Evolutionary conservation across 2,888 invertebrate species (phyloP), one percentile per base, ranked within the genome.

Genomic region (Callyntrura guangdongensis): DNA sequence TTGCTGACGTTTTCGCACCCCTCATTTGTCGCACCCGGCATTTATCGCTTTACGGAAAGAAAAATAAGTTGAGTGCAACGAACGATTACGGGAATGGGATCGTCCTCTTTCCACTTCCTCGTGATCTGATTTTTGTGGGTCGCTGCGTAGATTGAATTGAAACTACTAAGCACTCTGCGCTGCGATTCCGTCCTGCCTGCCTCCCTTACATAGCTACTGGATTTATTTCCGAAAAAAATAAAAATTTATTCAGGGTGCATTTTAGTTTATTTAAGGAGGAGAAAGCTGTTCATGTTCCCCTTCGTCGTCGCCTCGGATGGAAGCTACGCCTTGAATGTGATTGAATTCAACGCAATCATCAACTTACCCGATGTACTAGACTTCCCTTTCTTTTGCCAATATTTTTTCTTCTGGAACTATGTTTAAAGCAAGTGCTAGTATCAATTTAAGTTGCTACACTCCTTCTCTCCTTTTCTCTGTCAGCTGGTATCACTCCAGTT

Each of bases 101-200:
- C 72, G 45, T 45, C 72, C 45, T 72, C 72, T 47, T 72, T 72
- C 47, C 47, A 11, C 47, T 72, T 72, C 47, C 14, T 45, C 45
- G n/a, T 72, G 72, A 72, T 72, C 72, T 72, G 72, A 72, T 72
- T 72, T 72, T 72, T 72, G 72, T 47, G 72, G 72, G 72, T 72
- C 72, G 72, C 47, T 20, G 72, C 72, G n/a, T 72, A 72, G 47
- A 72, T 72, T 72, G 72, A 72, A 72, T 47, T 72, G 72, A 72
- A 72, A 47, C 72, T 72, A 9, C 27, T 36, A 36, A 67, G 67
- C 67, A 67, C 27, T 67, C 36, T 4, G 14, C 67, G 14, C 3
- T 6, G 25, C 25, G 22, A 12, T 14, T 17, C 20, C 6, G n/a
- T n/a, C n/a, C n/a, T n/a, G n/a, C n/a, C n/a, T n/a, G n/a, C 9